Evolutionary conservation across 2,888 invertebrate species (phyloP).

Genomic region (Limnephilus lunatus): DNA sequence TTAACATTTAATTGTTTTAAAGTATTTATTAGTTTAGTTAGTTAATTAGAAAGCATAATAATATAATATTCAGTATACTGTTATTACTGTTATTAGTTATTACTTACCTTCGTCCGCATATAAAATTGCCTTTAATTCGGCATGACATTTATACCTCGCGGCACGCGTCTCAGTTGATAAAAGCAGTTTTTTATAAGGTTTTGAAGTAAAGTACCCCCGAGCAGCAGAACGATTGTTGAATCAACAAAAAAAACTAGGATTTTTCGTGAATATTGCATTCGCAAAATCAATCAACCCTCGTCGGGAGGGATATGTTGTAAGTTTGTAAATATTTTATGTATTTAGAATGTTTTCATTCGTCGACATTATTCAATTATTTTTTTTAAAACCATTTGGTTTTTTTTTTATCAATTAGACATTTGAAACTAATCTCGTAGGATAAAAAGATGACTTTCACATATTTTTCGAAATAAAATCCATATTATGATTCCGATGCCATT

Average conservation of each 20-base stretch:
- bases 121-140: neutral
- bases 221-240: conserved; percentile 35
- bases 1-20: neutral
- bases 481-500: no score
- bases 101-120: neutral
- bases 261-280: conserved; percentile 30
- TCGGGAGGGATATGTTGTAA: neutral
- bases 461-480: no score
- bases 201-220: conserved; percentile 39
- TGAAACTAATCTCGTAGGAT: no score
- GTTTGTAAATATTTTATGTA: neutral
- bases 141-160: conserved; percentile 47
- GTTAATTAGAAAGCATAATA: neutral
- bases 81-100: no score
- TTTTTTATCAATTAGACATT: no score
- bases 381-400: no score
- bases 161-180: conserved; percentile 53
- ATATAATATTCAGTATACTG: neutral
- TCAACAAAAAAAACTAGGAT: conserved; percentile 36
- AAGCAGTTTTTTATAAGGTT: neutral
- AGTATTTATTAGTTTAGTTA: no score
- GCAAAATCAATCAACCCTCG: conserved; percentile 13
- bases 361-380: no score
- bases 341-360: no score
- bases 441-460: no score